A percentile compares a stretch with the other conserved stretches of the same genome.
These are phyloP conservation scores for Bombus difficillimus DNA, from an alignment of 1,140 invertebrate species.

Conservation along the genomic window DNA sequence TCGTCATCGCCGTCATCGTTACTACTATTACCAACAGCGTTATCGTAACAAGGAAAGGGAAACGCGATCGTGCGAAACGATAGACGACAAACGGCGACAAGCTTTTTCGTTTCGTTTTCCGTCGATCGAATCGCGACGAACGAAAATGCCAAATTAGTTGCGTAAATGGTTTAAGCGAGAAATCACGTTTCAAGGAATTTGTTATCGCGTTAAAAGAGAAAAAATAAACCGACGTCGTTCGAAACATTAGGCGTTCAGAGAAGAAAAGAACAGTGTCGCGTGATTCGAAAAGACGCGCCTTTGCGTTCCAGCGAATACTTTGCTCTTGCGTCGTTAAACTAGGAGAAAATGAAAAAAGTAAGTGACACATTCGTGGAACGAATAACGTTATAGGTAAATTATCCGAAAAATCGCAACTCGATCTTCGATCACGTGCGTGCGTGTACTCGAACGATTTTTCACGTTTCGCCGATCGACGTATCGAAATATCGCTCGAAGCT, in stretches of 20 bases:
- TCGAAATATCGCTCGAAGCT: not conserved
- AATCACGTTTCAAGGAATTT: not conserved
- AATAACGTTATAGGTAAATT: not conserved
- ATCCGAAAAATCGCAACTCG: not conserved
- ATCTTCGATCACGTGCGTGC: not conserved
- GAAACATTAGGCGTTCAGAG: not conserved
- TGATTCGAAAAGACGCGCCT: too few species aligned
- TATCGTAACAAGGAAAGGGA: not conserved
- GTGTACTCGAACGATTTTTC: not conserved
- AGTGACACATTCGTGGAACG: not conserved
- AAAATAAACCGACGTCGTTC: not conserved
- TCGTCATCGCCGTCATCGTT: conserved; percentile 28
- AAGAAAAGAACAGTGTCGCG: not conserved
- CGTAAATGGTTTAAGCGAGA: not conserved
- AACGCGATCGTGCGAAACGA: not conserved
- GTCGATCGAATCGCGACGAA: not conserved
- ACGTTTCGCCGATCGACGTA: not conserved
- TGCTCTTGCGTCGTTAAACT: not conserved
- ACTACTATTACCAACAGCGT: not conserved
- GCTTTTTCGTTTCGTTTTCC: not conserved
- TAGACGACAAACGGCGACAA: not conserved
- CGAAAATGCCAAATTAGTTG: not conserved
- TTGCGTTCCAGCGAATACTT: not conserved
- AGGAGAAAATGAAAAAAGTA: not conserved
- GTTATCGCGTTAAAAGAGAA: not conserved